Percentiles rank a stretch among this genome's conserved stretches.
Conservation (phyloP, 92 coral and sea anemone genomes). For the Isaurus tuberculatus region DNA sequence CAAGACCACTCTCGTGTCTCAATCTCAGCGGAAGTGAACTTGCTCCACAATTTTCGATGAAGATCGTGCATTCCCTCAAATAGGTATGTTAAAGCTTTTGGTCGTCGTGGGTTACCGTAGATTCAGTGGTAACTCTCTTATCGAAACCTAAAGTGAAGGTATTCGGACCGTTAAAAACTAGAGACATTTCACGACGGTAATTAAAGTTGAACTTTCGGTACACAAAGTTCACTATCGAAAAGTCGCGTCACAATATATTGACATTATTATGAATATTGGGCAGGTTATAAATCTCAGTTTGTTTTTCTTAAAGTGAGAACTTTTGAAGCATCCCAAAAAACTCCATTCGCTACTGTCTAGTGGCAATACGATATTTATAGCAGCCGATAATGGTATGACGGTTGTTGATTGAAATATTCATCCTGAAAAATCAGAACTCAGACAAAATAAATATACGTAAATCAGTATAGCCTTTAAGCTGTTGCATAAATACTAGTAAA, state of each 20-base stretch:
- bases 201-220: background rate
- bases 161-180: background rate
- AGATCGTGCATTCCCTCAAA: background rate
- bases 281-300: background rate
- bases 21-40: conserved; percentile 25
- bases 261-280: background rate
- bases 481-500: background rate
- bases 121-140: background rate
- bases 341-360: background rate
- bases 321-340: background rate
- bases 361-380: background rate
- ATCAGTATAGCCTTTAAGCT: conserved; percentile 11
- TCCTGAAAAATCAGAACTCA: background rate
- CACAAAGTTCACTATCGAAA: background rate
- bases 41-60: background rate
- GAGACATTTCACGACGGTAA: background rate
- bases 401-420: background rate
- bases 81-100: background rate
- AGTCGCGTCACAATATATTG: conserved; percentile 7
- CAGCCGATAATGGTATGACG: background rate
- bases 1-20: conserved; percentile 16
- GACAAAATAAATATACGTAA: background rate
- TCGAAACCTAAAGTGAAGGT: background rate
- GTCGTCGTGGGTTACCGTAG: background rate
- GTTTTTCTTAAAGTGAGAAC: background rate